Base-by-base conservation (phyloP, 2,113 vertebrate genomes). In the Opisthocomus hoazin region DNA sequence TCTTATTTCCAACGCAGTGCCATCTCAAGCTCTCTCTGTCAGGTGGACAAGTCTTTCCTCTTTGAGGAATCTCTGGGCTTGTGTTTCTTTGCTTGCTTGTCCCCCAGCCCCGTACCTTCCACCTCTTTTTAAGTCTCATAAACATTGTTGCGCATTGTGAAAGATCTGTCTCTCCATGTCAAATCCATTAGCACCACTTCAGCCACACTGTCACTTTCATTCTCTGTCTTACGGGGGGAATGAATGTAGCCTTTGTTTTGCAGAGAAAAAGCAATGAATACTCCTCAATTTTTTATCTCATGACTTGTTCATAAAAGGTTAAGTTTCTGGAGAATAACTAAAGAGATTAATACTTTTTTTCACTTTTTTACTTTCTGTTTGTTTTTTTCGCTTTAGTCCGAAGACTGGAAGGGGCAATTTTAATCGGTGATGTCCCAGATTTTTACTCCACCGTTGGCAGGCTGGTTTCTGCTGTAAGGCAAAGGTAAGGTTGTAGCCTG, bases 81-180 rank as follows among this genome's bases (percentile, higher is more conserved):
- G 11, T 32, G 64, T 37, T 37, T 77, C 30, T 84, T 54, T 69
- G 7, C 13, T 68, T 65, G 1, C 41, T 93, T 56, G 4, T 65
- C 5, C 6, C 3, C 3, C 5, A 50, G 8, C 1, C 22, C 22
- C 12, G 14, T 15, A 50, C 6, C 7, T 26, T 8, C 7, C 10
- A 6, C 56, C 29, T 60, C 22, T 53, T 70, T 56, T 36, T 23
- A 77, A 50, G 17, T 60, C 12, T 41, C 29, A 19, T 36, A 73
- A 68, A 34, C 1, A 1, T 50, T 53, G 5, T 36, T 43, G 8
- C 11, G 37, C 15, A 5, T 27, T 60, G 34, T 58, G 53, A 41
- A 73, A 64, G 43, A 27, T 5, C 5, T 3, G 0, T 70, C 34
- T 18, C 26, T 89, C 30, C 36, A 21, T 14, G 32, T 45, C 53